Base-by-base conservation (phyloP, 2,797 vertebrate species). In the Melanotaenia pygmaea region DNA sequence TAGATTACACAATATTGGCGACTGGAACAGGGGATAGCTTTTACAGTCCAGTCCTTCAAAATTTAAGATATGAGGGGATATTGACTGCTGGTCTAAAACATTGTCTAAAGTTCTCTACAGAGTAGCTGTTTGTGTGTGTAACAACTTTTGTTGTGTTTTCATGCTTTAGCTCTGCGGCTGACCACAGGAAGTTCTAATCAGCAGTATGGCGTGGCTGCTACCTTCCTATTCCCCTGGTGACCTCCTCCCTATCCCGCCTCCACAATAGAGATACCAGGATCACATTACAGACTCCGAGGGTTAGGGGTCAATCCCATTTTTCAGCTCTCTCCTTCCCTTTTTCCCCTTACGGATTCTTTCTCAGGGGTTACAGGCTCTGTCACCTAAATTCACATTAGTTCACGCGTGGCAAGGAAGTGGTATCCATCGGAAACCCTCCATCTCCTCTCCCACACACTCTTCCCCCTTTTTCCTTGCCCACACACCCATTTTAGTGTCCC, bases 271-370 rank as follows among this genome's bases (percentile, higher is more conserved):
- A 92, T 90, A 92, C 78, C 81, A 77, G 77, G 88, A 91, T 93
- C 91, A 76, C 86, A 86, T 93, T 93, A 91, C 92, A 43, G 37
- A 76, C 88, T 83, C 74, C 1, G 14, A 67, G 65, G 91, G 92
- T 90, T 32, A 92, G 72, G 59, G 90, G 91, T 91, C 92, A 91
- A 91, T 92, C 92, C 89, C 90, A 93, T 93, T 92, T 92, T 88
- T 92, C 89, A 91, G 85, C 67, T 64, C 77, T 81, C 79, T 82
- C 68, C n/a, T 64, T 80, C 78, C 81, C 74, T 57, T 70, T 65
- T 74, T 74, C 73, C 74, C 77, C 68, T 68, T 62, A 64, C 59
- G 71, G 86, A 88, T 85, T 80, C 86, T 91, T 87, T 91, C 80
- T 76, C 86, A 90, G 80, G 78, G 90, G 86, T 91, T 90, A 89